phyloP scores from a whole-genome alignment of 2,888 invertebrate genomes.

The Rhamnusium bicolor region DNA sequence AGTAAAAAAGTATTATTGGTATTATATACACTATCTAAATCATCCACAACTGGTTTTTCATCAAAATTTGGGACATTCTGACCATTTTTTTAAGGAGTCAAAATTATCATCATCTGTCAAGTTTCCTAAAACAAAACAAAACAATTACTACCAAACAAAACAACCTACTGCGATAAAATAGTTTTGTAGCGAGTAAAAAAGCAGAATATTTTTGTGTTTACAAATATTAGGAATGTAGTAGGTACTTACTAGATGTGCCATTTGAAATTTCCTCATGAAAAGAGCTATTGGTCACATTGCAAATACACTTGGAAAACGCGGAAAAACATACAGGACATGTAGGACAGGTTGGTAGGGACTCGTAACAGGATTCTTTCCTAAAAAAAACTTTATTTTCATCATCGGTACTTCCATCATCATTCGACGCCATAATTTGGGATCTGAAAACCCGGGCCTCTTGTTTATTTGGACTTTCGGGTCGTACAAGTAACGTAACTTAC shows the following conservation, averaged over 20 bases:
- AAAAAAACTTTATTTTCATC: constrained; percentile 62
- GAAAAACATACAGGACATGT: constrained; percentile 52
- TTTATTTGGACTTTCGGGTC: constrained; percentile 39
- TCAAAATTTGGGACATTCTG: constrained; percentile 33
- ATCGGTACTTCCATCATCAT: constrained; percentile 61
- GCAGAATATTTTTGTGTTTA: constrained; percentile 41
- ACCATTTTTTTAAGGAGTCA: constrained; percentile 51
- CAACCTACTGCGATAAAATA: neutral
- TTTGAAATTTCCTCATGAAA: constrained; percentile 53
- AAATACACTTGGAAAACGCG: constrained; percentile 52
- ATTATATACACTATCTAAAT: constrained; percentile 34
- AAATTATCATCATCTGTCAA: constrained; percentile 44
- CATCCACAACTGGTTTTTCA: constrained; percentile 31
- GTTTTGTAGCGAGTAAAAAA: neutral
- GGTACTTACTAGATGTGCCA: constrained; percentile 51
- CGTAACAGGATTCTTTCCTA: constrained; percentile 47
- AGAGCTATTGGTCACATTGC: constrained; percentile 51
- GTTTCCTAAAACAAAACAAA: constrained; percentile 47
- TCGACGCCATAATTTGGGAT: constrained; percentile 64
- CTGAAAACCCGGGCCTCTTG: constrained; percentile 41
- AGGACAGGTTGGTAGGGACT: constrained; percentile 38
- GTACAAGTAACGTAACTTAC: constrained; percentile 37
- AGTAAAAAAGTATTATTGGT: constrained; percentile 45
- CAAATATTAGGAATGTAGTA: too few relatives aligned
- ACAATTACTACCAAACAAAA: constrained; percentile 7